phyloP scores from a whole-genome alignment of 2,113 vertebrate genomes.

The Leiothrix lutea region DNA sequence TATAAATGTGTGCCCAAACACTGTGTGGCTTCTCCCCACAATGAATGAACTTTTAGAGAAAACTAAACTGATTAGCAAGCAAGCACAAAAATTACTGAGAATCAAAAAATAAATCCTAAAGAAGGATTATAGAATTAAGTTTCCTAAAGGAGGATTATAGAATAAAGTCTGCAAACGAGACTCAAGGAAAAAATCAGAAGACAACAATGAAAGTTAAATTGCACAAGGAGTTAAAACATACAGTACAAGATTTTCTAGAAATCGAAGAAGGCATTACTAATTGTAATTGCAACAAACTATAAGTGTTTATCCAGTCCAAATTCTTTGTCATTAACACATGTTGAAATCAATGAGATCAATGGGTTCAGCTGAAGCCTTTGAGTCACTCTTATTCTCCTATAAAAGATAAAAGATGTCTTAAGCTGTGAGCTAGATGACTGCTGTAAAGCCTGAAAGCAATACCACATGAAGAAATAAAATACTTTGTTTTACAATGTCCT shows the following conservation, averaged over 20 bases:
- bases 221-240: background rate
- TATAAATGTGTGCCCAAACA: background rate
- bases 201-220: background rate
- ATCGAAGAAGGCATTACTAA: background rate
- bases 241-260: background rate
- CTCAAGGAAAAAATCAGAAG: background rate
- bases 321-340: background rate
- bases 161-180: background rate
- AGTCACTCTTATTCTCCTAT: background rate
- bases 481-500: background rate
- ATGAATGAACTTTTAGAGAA: background rate
- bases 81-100: slow-evolving; percentile 1
- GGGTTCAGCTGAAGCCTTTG: background rate
- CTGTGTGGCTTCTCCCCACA: background rate
- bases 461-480: background rate
- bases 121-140: slow-evolving; percentile 23
- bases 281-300: background rate
- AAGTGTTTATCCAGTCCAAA: background rate
- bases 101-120: background rate
- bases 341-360: slow-evolving; percentile 30
- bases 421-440: background rate
- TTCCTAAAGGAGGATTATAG: slow-evolving; percentile 4
- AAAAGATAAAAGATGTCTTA: slow-evolving; percentile 2
- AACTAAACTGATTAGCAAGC: slow-evolving; percentile 3
- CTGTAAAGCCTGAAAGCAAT: background rate